Evolutionary conservation across 2,113 vertebrate species (phyloP).

Genomic region (Ornithorhynchus anatinus): DNA sequence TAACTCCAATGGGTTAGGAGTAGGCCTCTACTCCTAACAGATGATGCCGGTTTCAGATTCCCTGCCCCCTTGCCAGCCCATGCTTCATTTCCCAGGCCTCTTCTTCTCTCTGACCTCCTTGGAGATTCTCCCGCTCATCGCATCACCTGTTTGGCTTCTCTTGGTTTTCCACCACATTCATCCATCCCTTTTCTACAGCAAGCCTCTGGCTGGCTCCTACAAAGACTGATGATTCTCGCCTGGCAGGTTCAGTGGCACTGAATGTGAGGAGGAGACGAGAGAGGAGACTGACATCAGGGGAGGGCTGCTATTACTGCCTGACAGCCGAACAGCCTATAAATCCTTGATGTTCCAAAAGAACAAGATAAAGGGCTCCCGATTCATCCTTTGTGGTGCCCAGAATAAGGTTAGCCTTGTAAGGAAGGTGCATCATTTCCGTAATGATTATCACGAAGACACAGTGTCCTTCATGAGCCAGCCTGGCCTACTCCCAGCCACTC

Average conservation of each 20-base stretch:
- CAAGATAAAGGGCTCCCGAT: neutral
- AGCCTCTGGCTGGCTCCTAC: neutral
- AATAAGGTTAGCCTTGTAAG: neutral
- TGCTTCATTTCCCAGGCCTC: too few relatives aligned
- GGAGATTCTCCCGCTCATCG: too few relatives aligned
- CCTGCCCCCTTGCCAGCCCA: too few relatives aligned
- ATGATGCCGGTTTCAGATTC: too few relatives aligned
- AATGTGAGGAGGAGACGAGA: neutral
- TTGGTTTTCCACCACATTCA: too few relatives aligned
- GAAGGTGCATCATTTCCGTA: neutral
- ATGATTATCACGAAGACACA: rapidly evolving
- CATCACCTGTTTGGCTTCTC: too few relatives aligned
- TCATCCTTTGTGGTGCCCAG: neutral
- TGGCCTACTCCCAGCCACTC: neutral
- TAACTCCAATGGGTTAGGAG: too few relatives aligned
- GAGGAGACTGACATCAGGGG: neutral
- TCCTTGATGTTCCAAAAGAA: neutral
- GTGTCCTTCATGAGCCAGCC: neutral
- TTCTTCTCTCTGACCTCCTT: too few relatives aligned
- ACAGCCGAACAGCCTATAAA: neutral
- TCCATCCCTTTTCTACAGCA: too few relatives aligned
- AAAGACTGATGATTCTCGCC: neutral
- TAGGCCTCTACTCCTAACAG: too few relatives aligned
- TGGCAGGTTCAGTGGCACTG: neutral
- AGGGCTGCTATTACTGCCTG: neutral